Evolutionary conservation across 2,888 invertebrate genomes (phyloP), one percentile per base, ranked within the genome.

Genomic region (Oasisia sp.): DNA sequence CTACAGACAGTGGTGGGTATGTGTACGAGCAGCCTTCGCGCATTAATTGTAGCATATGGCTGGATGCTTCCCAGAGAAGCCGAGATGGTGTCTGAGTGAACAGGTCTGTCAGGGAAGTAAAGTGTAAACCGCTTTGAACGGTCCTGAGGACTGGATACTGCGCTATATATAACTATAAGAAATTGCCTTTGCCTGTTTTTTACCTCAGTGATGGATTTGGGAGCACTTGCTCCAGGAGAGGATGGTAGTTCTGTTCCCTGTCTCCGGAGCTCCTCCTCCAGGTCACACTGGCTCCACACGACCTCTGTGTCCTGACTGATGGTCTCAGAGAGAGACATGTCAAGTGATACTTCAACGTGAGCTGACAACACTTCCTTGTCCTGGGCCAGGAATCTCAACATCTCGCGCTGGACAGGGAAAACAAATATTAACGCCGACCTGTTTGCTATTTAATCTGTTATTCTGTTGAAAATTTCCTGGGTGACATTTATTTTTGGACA

Each of bases 371-470:
- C 32, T 32, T 32, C 38, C 89, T 89, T 89, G 32, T 89, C 89
- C 32, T 89, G 45, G n/a, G 45, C 89, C 89, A 92, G 45, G 38
- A 38, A 92, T n/a, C n/a, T 89, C 38, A 92, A 32, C 92, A 92
- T 92, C 44, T 89, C 92, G 12, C 32, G 44, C 92, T 92, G 44
- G n/a, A 74, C 7, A 74, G 5, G 27, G 27, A 74, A 74, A 74
- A 27, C n/a, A 19, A 74, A 27, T 27, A 74, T 74, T 27, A 27
- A 74, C 0, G 27, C 7, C 27, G 14, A 9, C 9, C 9, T 12
- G 27, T 74, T 74, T 74, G 58, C 45, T 45, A 45, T 45, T 45
- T 45, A 45, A 45, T 9, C 45, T 45, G 50, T 50, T 50, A 50
- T 8, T 12, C 50, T 12, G 0, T 38, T 38, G 38, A 50, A 50